Evolutionary conservation across 2,113 vertebrate species (phyloP).

Genomic region (Procavia capensis): DNA sequence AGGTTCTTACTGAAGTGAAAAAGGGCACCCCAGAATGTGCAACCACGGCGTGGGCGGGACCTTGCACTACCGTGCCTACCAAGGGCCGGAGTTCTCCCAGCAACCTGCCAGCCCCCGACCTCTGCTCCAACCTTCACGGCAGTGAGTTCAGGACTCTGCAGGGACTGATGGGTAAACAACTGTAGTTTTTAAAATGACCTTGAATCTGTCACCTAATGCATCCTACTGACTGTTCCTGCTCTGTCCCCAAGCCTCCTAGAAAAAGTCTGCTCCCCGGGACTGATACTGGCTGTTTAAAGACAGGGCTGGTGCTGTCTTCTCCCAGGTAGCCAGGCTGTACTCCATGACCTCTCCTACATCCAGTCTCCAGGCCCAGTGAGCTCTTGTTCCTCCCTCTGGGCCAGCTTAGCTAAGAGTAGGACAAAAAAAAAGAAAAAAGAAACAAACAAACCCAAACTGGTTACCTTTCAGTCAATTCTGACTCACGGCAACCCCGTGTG

Average conservation of each 20-base stretch:
- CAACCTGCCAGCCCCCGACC: too few relatives aligned
- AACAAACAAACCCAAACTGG: too few relatives aligned
- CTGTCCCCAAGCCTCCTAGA: not conserved
- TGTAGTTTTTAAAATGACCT: not conserved
- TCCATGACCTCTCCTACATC: not conserved
- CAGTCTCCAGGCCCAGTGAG: not conserved
- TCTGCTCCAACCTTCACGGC: not conserved
- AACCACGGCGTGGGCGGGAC: accelerated
- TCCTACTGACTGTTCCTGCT: not conserved
- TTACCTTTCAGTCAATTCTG: not conserved
- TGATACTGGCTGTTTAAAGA: not conserved
- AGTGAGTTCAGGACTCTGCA: not conserved
- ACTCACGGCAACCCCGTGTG: not conserved
- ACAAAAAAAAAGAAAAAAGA: too few relatives aligned
- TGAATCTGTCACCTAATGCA: not conserved
- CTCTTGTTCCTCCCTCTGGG: not conserved
- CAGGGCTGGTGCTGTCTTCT: too few relatives aligned
- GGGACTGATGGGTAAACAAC: not conserved
- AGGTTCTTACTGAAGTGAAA: not conserved
- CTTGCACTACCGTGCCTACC: not conserved
- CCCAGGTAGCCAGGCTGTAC: not conserved
- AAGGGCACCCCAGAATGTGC: not conserved
- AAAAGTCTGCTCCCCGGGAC: not conserved
- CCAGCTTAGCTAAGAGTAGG: too few relatives aligned
- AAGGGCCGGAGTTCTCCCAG: not conserved